phyloP scores from a whole-genome alignment of 2,113 vertebrate genomes.

The Eubucco bourcierii region DNA sequence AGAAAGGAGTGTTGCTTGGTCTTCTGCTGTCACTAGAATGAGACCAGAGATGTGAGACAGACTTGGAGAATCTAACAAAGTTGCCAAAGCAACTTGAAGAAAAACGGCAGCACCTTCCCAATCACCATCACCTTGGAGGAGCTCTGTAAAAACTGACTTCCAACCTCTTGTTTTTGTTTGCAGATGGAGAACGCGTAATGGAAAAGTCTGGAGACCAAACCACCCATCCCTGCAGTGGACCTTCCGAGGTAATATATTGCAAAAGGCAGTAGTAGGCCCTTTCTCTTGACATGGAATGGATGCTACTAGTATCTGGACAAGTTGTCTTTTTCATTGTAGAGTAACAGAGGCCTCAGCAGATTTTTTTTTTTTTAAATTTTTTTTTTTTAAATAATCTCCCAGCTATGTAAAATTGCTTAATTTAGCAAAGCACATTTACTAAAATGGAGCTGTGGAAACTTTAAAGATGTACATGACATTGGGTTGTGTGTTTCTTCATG shows the following conservation, averaged over 20 bases:
- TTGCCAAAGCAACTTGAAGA: neutral
- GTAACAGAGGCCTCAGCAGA: neutral
- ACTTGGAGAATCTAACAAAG: neutral
- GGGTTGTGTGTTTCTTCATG: constrained; percentile 63
- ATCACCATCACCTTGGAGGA: neutral
- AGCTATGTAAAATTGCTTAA: constrained; percentile 19
- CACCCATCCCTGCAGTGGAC: neutral
- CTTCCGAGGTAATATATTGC: neutral
- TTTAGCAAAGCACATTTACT: constrained; percentile 41
- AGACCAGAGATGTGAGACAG: neutral
- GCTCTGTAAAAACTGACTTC: neutral
- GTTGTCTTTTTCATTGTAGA: constrained; percentile 7
- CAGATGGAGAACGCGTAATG: neutral
- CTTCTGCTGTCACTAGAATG: neutral
- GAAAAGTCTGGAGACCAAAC: constrained; percentile 24
- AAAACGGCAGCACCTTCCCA: neutral
- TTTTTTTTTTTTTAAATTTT: neutral
- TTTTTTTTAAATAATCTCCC: neutral
- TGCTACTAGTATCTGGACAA: neutral
- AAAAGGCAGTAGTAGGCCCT: neutral
- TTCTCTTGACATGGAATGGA: constrained; percentile 4
- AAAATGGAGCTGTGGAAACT: constrained; percentile 38
- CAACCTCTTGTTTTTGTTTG: neutral
- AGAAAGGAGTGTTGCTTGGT: neutral
- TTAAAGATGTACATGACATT: constrained; percentile 37